phyloP scores from a whole-genome alignment of 2,797 vertebrate genomes.

The Ctenopoma multispine region DNA sequence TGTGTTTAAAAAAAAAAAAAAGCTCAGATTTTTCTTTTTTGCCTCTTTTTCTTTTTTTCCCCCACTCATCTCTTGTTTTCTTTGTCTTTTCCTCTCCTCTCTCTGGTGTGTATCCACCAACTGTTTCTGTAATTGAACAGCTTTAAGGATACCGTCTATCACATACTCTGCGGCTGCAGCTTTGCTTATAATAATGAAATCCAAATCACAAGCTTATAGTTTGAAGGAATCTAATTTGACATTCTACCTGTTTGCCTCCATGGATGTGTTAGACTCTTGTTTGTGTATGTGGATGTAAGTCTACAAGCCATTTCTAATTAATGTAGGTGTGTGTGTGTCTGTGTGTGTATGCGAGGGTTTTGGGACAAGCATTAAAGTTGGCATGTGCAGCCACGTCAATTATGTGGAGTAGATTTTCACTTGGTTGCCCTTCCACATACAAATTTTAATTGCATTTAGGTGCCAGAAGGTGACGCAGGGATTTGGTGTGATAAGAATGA shows the following conservation, averaged over 20 bases:
- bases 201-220: constrained; percentile 56
- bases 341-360: constrained; percentile 22
- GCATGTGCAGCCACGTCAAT: constrained; percentile 72
- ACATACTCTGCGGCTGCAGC: constrained; percentile 37
- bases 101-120: constrained; percentile 20
- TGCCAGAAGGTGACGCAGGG: constrained; percentile 78
- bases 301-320: constrained; percentile 63
- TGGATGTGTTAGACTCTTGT: constrained; percentile 27
- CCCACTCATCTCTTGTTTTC: not conserved
- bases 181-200: constrained; percentile 42
- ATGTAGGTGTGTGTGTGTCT: constrained; percentile 37
- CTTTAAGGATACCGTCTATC: constrained; percentile 58
- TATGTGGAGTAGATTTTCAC: constrained; percentile 75
- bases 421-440: constrained; percentile 76
- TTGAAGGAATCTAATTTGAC: constrained; percentile 63
- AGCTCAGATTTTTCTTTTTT: not conserved
- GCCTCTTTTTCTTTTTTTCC: not conserved
- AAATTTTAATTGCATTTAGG: constrained; percentile 81
- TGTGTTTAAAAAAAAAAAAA: constrained; percentile 38
- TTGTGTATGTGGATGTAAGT: constrained; percentile 16
- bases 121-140: constrained; percentile 63
- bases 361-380: constrained; percentile 71
- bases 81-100: constrained; percentile 29
- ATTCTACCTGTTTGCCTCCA: constrained; percentile 55
- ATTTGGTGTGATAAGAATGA: constrained; percentile 77